These are phyloP conservation scores for Phortica variegata DNA, from an alignment of 1,140 invertebrate species.

Conservation along the genomic window DNA sequence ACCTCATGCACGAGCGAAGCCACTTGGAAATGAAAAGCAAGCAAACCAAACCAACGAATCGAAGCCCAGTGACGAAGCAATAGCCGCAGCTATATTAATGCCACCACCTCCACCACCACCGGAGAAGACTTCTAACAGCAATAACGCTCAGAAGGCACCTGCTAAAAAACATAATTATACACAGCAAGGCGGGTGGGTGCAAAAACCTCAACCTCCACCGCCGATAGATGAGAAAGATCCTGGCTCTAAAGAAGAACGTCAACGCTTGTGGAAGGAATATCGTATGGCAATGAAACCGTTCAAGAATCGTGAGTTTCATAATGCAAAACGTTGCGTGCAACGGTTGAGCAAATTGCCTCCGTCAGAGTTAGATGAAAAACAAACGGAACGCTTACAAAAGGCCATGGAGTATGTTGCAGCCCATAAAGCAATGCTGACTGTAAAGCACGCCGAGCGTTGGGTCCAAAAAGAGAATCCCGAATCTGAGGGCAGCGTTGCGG, in stretches of 20 bases:
- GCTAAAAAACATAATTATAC: neutral
- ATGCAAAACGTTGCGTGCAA: constrained; percentile 43
- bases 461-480: constrained; percentile 28
- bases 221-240: constrained; percentile 33
- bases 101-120: constrained; percentile 28
- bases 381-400: constrained; percentile 30
- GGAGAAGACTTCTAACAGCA: too few relatives aligned
- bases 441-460: constrained; percentile 44
- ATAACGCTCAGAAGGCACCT: neutral
- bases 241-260: constrained; percentile 40
- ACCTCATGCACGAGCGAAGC: too few relatives aligned
- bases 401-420: constrained; percentile 40
- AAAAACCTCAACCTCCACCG: constrained; percentile 34
- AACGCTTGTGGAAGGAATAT: constrained; percentile 44
- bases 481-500: neutral
- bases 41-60: constrained; percentile 28
- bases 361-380: constrained; percentile 37
- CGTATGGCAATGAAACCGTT: constrained; percentile 49
- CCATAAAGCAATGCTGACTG: constrained; percentile 44
- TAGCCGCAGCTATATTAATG: constrained; percentile 30
- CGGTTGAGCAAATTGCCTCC: constrained; percentile 39
- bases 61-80: constrained; percentile 9
- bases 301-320: constrained; percentile 49
- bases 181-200: constrained; percentile 30
- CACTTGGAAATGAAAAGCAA: constrained; percentile 11